Percentiles rank a stretch among this genome's conserved stretches.
Evolutionary conservation across 2,888 invertebrate species (phyloP).

Genomic region (Eurytoma adleriae): DNA sequence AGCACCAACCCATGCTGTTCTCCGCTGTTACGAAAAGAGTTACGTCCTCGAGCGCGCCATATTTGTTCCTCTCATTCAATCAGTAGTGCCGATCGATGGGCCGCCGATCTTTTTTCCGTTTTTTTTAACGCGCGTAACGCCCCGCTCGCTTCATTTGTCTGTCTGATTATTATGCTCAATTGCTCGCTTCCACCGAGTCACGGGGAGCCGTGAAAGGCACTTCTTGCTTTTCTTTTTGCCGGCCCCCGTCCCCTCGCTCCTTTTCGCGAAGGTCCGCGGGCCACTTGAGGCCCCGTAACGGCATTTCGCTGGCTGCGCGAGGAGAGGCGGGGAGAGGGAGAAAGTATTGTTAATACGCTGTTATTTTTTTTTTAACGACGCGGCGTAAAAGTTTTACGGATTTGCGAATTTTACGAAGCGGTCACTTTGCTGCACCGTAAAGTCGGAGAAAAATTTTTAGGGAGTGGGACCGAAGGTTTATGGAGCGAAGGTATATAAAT

Average conservation of each 20-base stretch:
- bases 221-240: constrained; percentile 21
- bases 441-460: too few species aligned
- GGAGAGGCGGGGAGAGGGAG: not conserved
- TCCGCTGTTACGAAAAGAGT: not conserved
- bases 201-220: constrained; percentile 31
- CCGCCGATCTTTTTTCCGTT: not conserved
- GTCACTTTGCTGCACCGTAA: too few species aligned
- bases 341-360: constrained; percentile 10
- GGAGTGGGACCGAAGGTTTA: too few species aligned
- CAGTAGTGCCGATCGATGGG: not conserved
- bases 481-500: too few species aligned
- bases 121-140: not conserved
- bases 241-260: constrained; percentile 33
- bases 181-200: constrained; percentile 23
- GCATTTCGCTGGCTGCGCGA: constrained; percentile 33
- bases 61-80: not conserved
- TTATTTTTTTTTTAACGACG: constrained; percentile 28
- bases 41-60: not conserved
- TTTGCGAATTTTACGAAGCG: too few species aligned
- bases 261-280: constrained; percentile 23
- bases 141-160: constrained; percentile 38
- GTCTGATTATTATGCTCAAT: constrained; percentile 23
- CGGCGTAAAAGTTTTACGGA: constrained; percentile 9
- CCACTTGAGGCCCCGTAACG: constrained; percentile 37
- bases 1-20: not conserved